These are phyloP conservation scores for Tyrannus savana DNA, from an alignment of 2,113 vertebrate genomes.

Conservation along the genomic window DNA sequence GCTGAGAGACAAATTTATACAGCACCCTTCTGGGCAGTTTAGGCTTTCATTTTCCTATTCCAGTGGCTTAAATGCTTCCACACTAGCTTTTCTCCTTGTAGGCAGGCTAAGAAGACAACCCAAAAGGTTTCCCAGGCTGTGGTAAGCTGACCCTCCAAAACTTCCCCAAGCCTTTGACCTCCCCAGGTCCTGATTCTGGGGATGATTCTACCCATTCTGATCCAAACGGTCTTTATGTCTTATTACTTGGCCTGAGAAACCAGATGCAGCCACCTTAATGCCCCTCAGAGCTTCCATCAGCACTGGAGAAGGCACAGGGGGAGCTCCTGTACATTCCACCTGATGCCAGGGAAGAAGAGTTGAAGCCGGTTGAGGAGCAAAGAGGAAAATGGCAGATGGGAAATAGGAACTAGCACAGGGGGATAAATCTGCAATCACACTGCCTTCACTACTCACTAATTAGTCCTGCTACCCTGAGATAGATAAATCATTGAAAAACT, in stretches of 20 bases:
- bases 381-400: neutral
- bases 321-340: neutral
- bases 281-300: neutral
- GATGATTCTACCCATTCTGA: neutral
- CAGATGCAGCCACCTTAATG: neutral
- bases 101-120: neutral
- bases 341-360: rapidly evolving
- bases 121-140: neutral
- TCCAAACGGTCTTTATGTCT: neutral
- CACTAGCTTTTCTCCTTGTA: neutral
- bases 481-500: neutral
- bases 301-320: neutral
- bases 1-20: neutral
- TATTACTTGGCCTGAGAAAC: neutral
- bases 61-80: neutral
- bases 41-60: neutral
- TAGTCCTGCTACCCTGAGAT: neutral
- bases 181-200: neutral
- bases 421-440: neutral
- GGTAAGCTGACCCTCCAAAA: neutral
- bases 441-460: rapidly evolving
- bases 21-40: neutral
- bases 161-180: neutral
- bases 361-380: neutral
- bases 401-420: neutral